These are phyloP conservation scores for Atta texana DNA, from an alignment of 1,140 invertebrate species.

Conservation along the genomic window DNA sequence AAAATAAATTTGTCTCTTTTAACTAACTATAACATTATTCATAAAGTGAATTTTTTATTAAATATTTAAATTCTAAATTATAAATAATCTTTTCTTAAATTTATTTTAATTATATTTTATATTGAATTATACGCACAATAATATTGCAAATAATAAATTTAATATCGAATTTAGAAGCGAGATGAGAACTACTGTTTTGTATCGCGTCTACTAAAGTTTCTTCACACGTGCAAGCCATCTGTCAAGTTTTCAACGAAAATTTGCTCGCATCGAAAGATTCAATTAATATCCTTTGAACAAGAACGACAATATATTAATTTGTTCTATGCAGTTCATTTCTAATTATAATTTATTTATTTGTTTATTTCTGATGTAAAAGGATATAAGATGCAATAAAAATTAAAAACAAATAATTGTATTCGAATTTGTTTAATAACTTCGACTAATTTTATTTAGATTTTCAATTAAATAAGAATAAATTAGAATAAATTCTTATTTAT, in stretches of 20 bases:
- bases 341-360: neutral
- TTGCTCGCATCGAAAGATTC: slow-evolving; percentile 14
- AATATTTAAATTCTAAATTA: neutral
- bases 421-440: neutral
- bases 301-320: slow-evolving; percentile 4
- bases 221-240: slow-evolving; percentile 70
- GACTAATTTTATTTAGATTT: neutral
- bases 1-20: neutral
- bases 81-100: neutral
- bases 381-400: neutral
- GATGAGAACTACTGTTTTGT: slow-evolving; percentile 27
- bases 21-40: neutral
- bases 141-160: neutral
- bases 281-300: slow-evolving; percentile 52
- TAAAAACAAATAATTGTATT: slow-evolving; percentile 8
- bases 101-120: neutral
- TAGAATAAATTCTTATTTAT: neutral
- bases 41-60: neutral
- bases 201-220: slow-evolving; percentile 50
- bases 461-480: neutral
- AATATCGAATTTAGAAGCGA: neutral
- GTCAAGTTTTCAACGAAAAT: slow-evolving; percentile 49
- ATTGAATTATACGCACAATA: neutral
- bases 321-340: neutral
- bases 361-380: neutral